Evolutionary conservation across 2,113 vertebrate species (phyloP).

Genomic region (Propithecus coquereli): DNA sequence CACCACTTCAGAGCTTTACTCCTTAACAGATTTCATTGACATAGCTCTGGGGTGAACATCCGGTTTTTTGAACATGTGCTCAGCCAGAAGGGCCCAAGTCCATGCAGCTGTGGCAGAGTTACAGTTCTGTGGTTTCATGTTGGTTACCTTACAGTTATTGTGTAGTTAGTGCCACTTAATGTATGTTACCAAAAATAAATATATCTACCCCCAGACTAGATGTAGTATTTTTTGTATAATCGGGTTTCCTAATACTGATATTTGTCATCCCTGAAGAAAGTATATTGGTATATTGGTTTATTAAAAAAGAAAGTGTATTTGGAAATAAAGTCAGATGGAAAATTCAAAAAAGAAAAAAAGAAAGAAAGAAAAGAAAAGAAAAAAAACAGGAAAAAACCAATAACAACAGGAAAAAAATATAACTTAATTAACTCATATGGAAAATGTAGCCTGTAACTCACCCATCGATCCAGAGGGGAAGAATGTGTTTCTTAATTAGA

Average conservation of each 20-base stretch:
- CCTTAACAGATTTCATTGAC: constrained; percentile 54
- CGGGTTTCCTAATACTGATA: constrained; percentile 90
- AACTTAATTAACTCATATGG: background rate
- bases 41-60: constrained; percentile 71
- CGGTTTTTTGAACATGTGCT: constrained; percentile 76
- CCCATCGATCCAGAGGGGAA: constrained; percentile 98
- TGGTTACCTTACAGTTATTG: constrained; percentile 89
- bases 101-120: constrained; percentile 81
- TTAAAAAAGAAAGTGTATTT: constrained; percentile 86
- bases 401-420: background rate
- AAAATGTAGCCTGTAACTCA: constrained; percentile 75
- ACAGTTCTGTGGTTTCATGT: constrained; percentile 86
- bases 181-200: constrained; percentile 91
- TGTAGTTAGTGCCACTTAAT: constrained; percentile 90
- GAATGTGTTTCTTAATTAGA: constrained; percentile 96
- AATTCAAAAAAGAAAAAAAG: constrained; percentile 45
- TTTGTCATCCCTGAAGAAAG: constrained; percentile 85
- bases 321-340: constrained; percentile 87
- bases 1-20: constrained; percentile 77
- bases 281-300: constrained; percentile 82
- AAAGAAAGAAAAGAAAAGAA: background rate
- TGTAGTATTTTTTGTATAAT: constrained; percentile 91
- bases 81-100: constrained; percentile 78
- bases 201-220: constrained; percentile 86
- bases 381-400: background rate